Percentiles rank a stretch among this genome's conserved stretches.
phyloP scores from a whole-genome alignment of 30 jellyfish, hydroid and myxozoan species.

The Aurelia aurita region DNA sequence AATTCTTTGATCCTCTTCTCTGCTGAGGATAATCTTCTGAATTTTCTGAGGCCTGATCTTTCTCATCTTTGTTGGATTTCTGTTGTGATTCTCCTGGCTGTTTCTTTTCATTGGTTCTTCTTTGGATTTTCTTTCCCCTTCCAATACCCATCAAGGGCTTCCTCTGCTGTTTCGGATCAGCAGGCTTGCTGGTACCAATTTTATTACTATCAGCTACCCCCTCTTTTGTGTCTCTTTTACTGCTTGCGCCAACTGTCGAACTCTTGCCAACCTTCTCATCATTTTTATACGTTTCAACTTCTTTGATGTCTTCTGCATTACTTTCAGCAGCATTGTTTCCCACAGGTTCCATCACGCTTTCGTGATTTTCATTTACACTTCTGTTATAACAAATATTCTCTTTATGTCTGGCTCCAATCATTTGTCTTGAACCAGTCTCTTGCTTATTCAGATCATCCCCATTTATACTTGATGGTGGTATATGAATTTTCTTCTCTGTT shows the following conservation, averaged over 20 bases:
- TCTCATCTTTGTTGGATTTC: not conserved
- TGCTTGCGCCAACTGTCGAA: not conserved
- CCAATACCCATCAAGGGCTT: conserved; percentile 28
- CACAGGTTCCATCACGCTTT: not conserved
- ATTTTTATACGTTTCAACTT: not conserved
- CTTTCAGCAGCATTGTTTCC: not conserved
- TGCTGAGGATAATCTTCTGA: too few relatives aligned
- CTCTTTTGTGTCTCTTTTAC: not conserved
- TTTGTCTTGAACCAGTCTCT: not conserved
- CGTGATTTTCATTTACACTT: not conserved
- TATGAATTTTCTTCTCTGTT: not conserved
- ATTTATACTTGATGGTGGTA: not conserved
- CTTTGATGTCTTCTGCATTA: not conserved
- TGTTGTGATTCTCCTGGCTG: not conserved
- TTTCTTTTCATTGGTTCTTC: too few relatives aligned
- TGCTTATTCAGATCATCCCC: not conserved
- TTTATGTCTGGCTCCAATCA: not conserved
- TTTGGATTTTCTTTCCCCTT: conserved; percentile 29
- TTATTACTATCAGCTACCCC: not conserved
- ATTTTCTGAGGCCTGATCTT: not conserved
- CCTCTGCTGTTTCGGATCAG: conserved; percentile 13
- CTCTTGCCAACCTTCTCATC: not conserved
- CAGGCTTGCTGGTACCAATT: not conserved
- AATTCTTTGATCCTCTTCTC: not conserved
- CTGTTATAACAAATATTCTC: not conserved